Evolutionary conservation across 2,797 vertebrate species (phyloP).

Genomic region (Fistularia commersonii): DNA sequence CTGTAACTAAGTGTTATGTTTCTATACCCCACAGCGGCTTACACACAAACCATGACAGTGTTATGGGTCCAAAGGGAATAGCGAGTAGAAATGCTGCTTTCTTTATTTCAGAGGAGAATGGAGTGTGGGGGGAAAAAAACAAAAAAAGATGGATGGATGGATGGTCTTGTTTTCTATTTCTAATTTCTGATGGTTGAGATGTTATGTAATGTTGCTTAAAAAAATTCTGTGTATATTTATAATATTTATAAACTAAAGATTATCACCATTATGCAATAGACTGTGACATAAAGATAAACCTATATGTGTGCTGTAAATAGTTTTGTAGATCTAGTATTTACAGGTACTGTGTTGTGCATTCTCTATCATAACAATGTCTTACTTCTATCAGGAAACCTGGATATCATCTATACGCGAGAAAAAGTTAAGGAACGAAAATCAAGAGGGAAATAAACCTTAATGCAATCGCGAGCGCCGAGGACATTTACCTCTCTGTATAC

Average conservation of each 20-base stretch:
- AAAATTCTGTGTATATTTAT: constrained; percentile 83
- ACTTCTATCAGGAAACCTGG: constrained; percentile 88
- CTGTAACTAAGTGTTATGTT: constrained; percentile 54
- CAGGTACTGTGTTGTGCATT: constrained; percentile 88
- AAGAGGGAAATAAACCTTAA: constrained; percentile 83
- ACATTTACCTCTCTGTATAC: too few species aligned
- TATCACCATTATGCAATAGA: constrained; percentile 86
- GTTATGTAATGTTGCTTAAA: constrained; percentile 78
- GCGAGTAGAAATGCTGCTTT: constrained; percentile 70
- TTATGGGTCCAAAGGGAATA: constrained; percentile 79
- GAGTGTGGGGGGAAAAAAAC: constrained; percentile 24
- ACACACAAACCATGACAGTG: constrained; percentile 72
- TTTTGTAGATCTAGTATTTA: constrained; percentile 89
- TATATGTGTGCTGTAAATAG: constrained; percentile 94
- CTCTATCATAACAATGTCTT: constrained; percentile 90
- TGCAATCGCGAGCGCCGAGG: too few species aligned
- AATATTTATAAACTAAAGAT: constrained; percentile 88
- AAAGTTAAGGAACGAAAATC: constrained; percentile 74
- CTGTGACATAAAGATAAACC: constrained; percentile 89
- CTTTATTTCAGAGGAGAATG: constrained; percentile 52
- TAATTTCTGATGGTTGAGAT: constrained; percentile 73
- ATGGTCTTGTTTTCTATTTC: constrained; percentile 73
- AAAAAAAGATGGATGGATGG: constrained; percentile 63
- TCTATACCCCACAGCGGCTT: constrained; percentile 52
- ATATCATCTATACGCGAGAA: constrained; percentile 80